These are phyloP conservation scores for Ornithorhynchus anatinus DNA, from an alignment of 2,113 vertebrate species.

Conservation along the genomic window DNA sequence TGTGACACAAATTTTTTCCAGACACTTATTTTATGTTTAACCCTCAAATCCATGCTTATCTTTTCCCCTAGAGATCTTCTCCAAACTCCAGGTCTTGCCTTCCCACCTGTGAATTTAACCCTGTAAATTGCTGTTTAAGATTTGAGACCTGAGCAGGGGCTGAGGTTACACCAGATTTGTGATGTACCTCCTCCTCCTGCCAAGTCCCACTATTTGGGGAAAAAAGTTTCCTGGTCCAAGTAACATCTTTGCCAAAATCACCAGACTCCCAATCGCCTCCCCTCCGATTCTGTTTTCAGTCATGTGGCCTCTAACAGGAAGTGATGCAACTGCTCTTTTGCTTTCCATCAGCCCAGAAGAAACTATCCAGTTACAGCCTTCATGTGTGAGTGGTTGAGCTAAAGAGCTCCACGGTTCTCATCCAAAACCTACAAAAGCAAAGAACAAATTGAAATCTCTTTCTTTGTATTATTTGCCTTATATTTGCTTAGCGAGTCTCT, in stretches of 20 bases:
- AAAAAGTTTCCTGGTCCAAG: not conserved
- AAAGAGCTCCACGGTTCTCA: not conserved
- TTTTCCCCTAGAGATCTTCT: no score
- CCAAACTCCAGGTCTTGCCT: no score
- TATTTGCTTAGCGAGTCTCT: not conserved
- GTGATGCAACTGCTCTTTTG: not conserved
- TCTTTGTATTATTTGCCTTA: not conserved
- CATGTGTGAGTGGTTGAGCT: not conserved
- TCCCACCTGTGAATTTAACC: no score
- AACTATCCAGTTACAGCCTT: constrained; percentile 20
- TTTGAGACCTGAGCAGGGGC: no score
- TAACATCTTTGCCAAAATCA: not conserved
- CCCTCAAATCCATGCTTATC: no score
- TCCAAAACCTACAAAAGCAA: not conserved
- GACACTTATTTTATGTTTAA: not conserved
- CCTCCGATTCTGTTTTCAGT: not conserved
- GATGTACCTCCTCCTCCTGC: not conserved
- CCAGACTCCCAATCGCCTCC: not conserved
- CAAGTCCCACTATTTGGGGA: not conserved
- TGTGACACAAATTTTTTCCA: not conserved
- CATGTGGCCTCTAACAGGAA: constrained; percentile 32
- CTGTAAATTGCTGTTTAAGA: no score
- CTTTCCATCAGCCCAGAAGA: constrained; percentile 30
- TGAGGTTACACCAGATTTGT: not conserved
- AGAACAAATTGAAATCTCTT: not conserved